Percentiles rank a stretch among this genome's conserved stretches.
Evolutionary conservation across 64 coral and sea anemone species (phyloP).

Genomic region (Pachyseris speciosa): DNA sequence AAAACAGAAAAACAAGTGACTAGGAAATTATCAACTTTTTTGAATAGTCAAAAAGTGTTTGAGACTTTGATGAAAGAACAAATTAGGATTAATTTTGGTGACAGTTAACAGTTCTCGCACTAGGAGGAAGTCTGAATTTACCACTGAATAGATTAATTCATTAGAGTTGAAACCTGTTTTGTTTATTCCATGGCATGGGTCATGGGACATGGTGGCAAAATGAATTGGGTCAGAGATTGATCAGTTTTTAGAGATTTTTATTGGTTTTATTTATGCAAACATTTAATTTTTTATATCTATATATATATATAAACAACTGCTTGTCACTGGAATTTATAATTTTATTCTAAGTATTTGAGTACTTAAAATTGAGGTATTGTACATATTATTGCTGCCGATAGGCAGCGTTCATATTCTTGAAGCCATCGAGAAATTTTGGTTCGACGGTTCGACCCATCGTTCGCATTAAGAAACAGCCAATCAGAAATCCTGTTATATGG

Average conservation of each 20-base stretch:
- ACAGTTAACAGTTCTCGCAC: conserved; percentile 15
- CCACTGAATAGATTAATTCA: background rate
- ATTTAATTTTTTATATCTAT: background rate
- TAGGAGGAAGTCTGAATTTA: conserved; percentile 22
- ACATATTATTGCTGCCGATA: no score
- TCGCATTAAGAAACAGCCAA: no score
- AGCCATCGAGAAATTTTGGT: no score
- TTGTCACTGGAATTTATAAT: no score
- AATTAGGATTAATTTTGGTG: conserved; percentile 49
- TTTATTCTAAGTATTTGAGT: no score
- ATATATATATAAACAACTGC: background rate
- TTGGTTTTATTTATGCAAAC: background rate
- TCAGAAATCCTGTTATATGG: no score
- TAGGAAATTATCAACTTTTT: conserved; percentile 27
- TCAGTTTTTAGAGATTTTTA: conserved; percentile 4
- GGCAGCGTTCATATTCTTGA: no score
- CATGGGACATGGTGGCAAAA: conserved; percentile 16
- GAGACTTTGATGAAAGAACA: conserved; percentile 62
- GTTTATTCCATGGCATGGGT: conserved; percentile 19
- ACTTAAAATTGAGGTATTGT: no score
- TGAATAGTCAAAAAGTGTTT: conserved; percentile 59
- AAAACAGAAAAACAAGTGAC: conserved; percentile 60
- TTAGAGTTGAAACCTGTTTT: conserved; percentile 4
- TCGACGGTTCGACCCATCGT: no score
- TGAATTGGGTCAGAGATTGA: conserved; percentile 5